A percentile compares a stretch with the other conserved stretches of the same genome.
Conservation (phyloP, 1,140 invertebrate genomes). For the Drosophila eugracilis region DNA sequence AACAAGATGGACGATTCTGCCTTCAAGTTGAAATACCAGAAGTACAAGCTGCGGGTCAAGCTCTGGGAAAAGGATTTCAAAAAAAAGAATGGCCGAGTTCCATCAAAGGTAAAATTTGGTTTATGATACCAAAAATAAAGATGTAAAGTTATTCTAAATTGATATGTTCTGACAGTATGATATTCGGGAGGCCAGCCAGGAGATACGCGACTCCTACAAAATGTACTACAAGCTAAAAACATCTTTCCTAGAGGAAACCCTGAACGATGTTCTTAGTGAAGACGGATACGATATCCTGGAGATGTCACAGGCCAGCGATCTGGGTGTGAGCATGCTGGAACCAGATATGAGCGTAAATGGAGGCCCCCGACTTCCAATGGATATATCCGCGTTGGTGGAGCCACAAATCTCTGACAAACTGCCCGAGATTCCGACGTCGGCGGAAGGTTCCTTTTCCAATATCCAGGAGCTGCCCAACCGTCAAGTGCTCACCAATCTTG, state of each 20-base stretch:
- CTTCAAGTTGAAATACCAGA: constrained; percentile 85
- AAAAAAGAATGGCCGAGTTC: constrained; percentile 88
- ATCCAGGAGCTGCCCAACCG: constrained; percentile 38
- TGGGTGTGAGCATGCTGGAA: constrained; percentile 49
- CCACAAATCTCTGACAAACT: constrained; percentile 47
- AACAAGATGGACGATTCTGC: constrained; percentile 71
- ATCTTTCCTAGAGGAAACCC: constrained; percentile 88
- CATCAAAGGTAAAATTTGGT: constrained; percentile 88
- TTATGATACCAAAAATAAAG: too few relatives aligned
- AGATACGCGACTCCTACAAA: constrained; percentile 91
- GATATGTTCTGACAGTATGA: constrained; percentile 87
- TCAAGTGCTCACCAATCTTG: constrained; percentile 51
- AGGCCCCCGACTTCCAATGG: constrained; percentile 62
- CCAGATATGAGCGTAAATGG: constrained; percentile 38
- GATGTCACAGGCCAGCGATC: constrained; percentile 70
- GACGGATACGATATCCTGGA: constrained; percentile 82
- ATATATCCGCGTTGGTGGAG: constrained; percentile 62
- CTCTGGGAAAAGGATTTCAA: constrained; percentile 92
- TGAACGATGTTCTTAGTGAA: constrained; percentile 86
- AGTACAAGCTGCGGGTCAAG: constrained; percentile 91
- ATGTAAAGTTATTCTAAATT: neutral
- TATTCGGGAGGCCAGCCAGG: constrained; percentile 89
- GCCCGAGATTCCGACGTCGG: constrained; percentile 5
- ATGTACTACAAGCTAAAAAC: constrained; percentile 93
- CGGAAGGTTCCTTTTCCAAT: constrained; percentile 14